Evolutionary conservation across 2,888 invertebrate genomes (phyloP).

Genomic region (Ommatoiulus sabulosus): DNA sequence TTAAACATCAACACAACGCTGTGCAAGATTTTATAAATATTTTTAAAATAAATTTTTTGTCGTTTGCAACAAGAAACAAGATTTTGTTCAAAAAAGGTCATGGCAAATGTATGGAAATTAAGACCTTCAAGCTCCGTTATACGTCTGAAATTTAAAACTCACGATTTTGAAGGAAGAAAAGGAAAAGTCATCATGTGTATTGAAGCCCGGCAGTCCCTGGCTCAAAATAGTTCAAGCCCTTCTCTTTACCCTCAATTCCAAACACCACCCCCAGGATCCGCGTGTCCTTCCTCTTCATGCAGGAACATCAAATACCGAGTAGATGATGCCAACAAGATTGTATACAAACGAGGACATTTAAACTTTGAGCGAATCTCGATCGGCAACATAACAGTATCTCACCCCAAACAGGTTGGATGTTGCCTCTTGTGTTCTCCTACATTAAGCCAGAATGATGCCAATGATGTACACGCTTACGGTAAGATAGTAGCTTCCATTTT

Average conservation of each 20-base stretch:
- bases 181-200: slow-evolving; percentile 24
- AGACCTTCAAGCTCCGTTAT: slow-evolving; percentile 37
- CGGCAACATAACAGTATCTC: slow-evolving; percentile 10
- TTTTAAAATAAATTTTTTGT: neutral
- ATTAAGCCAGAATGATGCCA: slow-evolving; percentile 20
- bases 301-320: slow-evolving; percentile 35
- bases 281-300: slow-evolving; percentile 20
- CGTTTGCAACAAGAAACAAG: neutral
- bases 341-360: slow-evolving; percentile 48
- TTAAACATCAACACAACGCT: neutral
- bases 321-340: slow-evolving; percentile 41
- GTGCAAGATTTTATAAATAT: neutral
- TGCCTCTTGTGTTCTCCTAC: neutral
- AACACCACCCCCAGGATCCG: neutral
- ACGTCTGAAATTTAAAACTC: slow-evolving; percentile 33
- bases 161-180: slow-evolving; percentile 37
- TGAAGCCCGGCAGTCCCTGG: slow-evolving; percentile 1
- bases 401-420: slow-evolving; percentile 18
- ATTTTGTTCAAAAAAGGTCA: slow-evolving; percentile 33
- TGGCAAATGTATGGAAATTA: slow-evolving; percentile 27
- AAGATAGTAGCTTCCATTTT: neutral
- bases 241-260: neutral
- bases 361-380: slow-evolving; percentile 10
- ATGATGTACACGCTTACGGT: slow-evolving; percentile 1
- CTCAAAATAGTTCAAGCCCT: neutral